Base-by-base conservation (phyloP, 2,113 vertebrate genomes). In the Elgaria multicarinata region DNA sequence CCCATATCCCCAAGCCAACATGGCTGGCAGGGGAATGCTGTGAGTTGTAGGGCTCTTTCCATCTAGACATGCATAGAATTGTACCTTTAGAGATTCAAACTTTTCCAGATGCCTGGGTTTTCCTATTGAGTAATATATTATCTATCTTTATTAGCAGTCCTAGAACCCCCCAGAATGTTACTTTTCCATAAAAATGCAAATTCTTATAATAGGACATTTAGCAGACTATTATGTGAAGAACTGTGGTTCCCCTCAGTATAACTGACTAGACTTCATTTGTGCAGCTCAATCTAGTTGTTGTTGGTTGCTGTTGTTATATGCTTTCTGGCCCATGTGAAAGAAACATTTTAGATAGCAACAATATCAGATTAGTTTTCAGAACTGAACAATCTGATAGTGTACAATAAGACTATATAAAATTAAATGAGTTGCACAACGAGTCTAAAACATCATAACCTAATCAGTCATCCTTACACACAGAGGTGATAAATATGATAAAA, bases 91-190 rank as follows among this genome's bases (percentile, higher is more conserved):
- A 24, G 36, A 62, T 62, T 58, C 80, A 72, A 90, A 1, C 33
- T 46, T 31, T 8, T 55, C 24, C 36, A 90, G 91, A 91, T 12
- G 85, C 55, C 1, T 83, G 82, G 6, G 33, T 95, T n/a, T 74
- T 74, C 69, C 77, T 89, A 42, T 83, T 31, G 26, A 18, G 16
- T 78, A 46, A 10, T 50, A 78, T 8, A 6, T 26, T 42, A 76
- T 50, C 46, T 78, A 50, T 26, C 12, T 44, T 44, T 26, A 26
- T 46, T 44, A 28, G 22, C 16, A 44, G 26, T 78, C 9, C 26
- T 78, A 31, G 26, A 78, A 78, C 50, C 31, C 36, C 71, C 33
- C 46, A 72, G 20, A 42, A 76, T 1, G 36, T 13, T 74, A 9
- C 9, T 76, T 62, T 39, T 44, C 13, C 16, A 31, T 42, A 13